Base-by-base conservation (phyloP, 2,797 vertebrate species). In the Cetoscarus ocellatus region DNA sequence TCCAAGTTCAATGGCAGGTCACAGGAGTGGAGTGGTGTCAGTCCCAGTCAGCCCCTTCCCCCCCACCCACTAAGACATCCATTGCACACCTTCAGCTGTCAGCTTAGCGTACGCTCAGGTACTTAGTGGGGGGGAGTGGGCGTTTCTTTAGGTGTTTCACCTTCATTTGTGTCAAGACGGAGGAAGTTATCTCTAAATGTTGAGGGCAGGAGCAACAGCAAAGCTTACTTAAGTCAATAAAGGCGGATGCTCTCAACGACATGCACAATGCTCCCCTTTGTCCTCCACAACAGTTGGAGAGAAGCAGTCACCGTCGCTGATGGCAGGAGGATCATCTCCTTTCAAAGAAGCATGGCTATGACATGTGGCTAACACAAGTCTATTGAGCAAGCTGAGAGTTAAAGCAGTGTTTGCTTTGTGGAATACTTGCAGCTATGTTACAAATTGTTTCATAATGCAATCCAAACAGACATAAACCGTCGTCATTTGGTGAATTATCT, bases 1-100 rank as follows among this genome's bases (percentile, higher is more conserved):
- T 86, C 85, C 82, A 87, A 88, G 91, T 95, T 95, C 92, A 94
- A 83, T 40, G 44, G 51, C 19, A 72, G 92, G 93, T 94, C 93
- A 93, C 62, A 14, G 51, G 14, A 53, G 75, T 88, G 73, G 73
- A 86, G 82, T 67, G 77, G 73, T 85, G 82, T 75, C 84, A 89
- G 59, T 9, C 9, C 18, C 54, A 18, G 67, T 58, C 61, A 62
- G 12, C 43, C 66, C 50, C 35, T 39, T 14, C 1, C 36, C 40
- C 63, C 51, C 65, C 73, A 68, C 74, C 67, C 76, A 57, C 60
- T 53, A 62, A 80, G 73, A 90, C 82, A 92, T 77, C 85, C 69
- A 86, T 85, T 36, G 82, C 72, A 47, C 82, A 85, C 84, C 86
- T 92, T 91, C 79, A 91, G 86, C 88, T 95, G 93, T 94, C 94